Evolutionary conservation across 2,113 vertebrate species (phyloP), one percentile per base, ranked within the genome.

Genomic region (Apeltes quadracus): DNA sequence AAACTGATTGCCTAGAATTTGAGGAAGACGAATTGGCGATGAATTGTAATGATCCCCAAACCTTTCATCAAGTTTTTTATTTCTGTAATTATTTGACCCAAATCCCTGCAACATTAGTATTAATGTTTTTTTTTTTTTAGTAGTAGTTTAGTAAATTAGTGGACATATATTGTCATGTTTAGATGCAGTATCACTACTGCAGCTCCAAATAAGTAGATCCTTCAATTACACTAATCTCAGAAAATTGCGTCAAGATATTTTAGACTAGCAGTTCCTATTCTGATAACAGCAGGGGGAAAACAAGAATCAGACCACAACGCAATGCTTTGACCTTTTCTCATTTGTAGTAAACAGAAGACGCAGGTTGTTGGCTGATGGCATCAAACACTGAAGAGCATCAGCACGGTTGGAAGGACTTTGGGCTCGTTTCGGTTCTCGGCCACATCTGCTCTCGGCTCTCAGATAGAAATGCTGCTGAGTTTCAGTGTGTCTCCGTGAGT

Each of bases 321-420:
- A 65, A 23, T 39, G 5, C 39, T 20, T 56, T 64, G 0, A 36
- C 14, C 6, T 23, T 43, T 8, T 38, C 18, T 25, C 25, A 22
- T 5, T 38, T 20, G 1, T 23, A 22, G 22, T 29, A 4, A 18
- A 59, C 27, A 22, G n/a, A 55, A n/a, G 5, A 20, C 2, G 2
- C 27, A 54, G 22, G 15, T 22, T 22, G 20, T 48, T 27, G 29
- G 27, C 44, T 41, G 38, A n/a, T 48, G 62, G 48, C 41, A 18
- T 46, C 16, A 53, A 68, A 56, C 66, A 55, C 34, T 2, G 5
- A 23, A 13, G 41, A 10, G 3, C 56, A 23, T 59, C 6, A 61
- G 41, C 38, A n/a, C 61, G 56, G 56, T 65, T 58, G 9, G 46
- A 39, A 7, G 66, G 80, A 82, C 85, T 87, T 78, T 87, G 79